Evolutionary conservation across 2,888 invertebrate genomes (phyloP), one percentile per base, ranked within the genome.

Genomic region (Temnothorax rugatulus): DNA sequence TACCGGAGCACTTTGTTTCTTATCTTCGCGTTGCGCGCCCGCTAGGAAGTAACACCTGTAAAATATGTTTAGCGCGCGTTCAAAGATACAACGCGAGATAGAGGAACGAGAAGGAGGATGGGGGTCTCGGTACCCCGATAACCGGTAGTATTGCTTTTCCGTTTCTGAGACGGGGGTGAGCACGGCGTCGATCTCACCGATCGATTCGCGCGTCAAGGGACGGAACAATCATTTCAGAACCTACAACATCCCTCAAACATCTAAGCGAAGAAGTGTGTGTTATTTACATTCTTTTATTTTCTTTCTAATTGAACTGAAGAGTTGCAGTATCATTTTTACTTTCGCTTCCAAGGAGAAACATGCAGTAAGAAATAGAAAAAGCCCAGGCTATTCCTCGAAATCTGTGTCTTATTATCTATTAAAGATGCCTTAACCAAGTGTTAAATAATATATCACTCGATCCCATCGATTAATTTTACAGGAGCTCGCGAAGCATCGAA

Each of bases 1-100:
- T 79, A 79, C 79, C 71, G 85, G 21, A 34, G 71, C 73, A 87
- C 85, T 87, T 85, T 81, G 76, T 74, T 76, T 76, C 84, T 89
- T 89, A 88, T 89, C 89, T 81, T n/a, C 21, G 77, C 71, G 79
- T 59, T 71, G 34, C 68, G 21, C 68, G 18, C 69, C 64, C 61
- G 63, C 79, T 79, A 86, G 87, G 90, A 88, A 90, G 90, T 86
- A 86, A 85, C 88, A 86, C 88, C 88, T 85, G 90, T 86, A 83
- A 90, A 88, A 86, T 87, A 84, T 71, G 71, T 75, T 84, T 64
- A 68, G 61, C 82, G 74, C 82, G 77, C 85, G 83, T 85, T 38
- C 85, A 84, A 75, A 89, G 90, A 89, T 89, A 90, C 86, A 82
- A 85, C 44, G 54, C 18, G 61, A 47, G 88, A 90, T 90, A 88